Conservation (phyloP, 92 coral and sea anemone genomes). For the Virgularia gustaviana region DNA sequence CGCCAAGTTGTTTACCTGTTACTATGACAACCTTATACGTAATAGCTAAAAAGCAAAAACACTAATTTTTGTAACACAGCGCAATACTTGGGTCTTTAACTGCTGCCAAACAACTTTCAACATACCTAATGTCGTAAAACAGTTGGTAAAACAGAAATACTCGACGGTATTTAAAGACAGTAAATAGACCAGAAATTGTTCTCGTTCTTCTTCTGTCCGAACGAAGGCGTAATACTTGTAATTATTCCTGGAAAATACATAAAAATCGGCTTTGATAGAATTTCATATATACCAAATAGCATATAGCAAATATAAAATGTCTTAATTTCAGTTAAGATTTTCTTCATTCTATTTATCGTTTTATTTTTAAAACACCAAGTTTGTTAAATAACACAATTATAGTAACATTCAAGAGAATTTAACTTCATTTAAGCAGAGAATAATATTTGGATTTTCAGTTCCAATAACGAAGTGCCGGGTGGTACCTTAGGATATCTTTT, state of each 20-base stretch:
- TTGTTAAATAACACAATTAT: not conserved
- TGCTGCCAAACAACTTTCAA: not conserved
- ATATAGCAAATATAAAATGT: too few species aligned
- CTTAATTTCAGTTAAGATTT: too few species aligned
- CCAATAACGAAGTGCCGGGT: not conserved
- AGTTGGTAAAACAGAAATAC: constrained; percentile 92
- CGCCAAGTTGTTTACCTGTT: constrained; percentile 95
- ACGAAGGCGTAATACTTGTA: constrained; percentile 90
- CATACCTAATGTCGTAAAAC: constrained; percentile 79
- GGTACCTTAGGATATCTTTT: constrained; percentile 72
- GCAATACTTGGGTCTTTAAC: not conserved
- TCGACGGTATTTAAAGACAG: constrained; percentile 92
- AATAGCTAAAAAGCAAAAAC: constrained; percentile 49
- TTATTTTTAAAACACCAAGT: not conserved
- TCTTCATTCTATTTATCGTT: too few species aligned
- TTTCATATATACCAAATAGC: too few species aligned
- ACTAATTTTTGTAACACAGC: not conserved
- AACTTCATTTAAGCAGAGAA: not conserved
- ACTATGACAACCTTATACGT: constrained; percentile 90
- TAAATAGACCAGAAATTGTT: constrained; percentile 80
- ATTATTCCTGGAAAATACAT: constrained; percentile 51
- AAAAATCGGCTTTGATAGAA: too few species aligned
- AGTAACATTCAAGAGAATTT: not conserved
- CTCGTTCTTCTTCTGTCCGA: constrained; percentile 92
- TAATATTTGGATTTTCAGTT: not conserved